These are phyloP conservation scores for Gavialis gangeticus DNA, from an alignment of 2,113 vertebrate genomes.

Conservation along the genomic window DNA sequence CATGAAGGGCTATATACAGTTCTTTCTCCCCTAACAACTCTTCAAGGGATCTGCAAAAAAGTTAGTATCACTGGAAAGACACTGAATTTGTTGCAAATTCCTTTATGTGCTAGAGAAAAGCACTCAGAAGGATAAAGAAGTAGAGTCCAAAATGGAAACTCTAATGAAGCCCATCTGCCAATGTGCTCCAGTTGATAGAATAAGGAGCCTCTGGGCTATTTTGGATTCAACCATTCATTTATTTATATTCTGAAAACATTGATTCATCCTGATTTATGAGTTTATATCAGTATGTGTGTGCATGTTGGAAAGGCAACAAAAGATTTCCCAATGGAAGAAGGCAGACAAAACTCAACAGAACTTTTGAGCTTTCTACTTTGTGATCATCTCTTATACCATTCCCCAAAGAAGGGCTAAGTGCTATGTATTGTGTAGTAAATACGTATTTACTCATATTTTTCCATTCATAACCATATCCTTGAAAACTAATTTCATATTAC, in stretches of 20 bases:
- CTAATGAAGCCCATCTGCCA: neutral
- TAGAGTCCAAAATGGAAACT: neutral
- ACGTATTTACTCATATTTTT: neutral
- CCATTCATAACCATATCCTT: fast-evolving
- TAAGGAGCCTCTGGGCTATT: neutral
- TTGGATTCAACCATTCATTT: no score
- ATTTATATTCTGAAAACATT: neutral
- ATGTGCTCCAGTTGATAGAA: neutral
- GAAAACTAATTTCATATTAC: neutral
- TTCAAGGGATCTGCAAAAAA: neutral
- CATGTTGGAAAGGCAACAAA: neutral
- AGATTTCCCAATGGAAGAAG: neutral
- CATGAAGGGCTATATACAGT: neutral
- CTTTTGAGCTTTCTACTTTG: neutral
- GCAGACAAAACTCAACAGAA: neutral
- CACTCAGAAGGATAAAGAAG: neutral
- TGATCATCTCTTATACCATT: neutral
- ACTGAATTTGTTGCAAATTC: neutral
- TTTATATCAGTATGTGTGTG: neutral
- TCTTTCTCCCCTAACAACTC: neutral
- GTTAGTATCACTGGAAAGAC: neutral
- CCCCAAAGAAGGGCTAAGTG: neutral
- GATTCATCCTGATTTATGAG: neutral
- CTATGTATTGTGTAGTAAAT: neutral
- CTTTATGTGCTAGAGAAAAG: no score